phyloP scores from a whole-genome alignment of 2,113 vertebrate genomes.

The Halichoerus grypus region DNA sequence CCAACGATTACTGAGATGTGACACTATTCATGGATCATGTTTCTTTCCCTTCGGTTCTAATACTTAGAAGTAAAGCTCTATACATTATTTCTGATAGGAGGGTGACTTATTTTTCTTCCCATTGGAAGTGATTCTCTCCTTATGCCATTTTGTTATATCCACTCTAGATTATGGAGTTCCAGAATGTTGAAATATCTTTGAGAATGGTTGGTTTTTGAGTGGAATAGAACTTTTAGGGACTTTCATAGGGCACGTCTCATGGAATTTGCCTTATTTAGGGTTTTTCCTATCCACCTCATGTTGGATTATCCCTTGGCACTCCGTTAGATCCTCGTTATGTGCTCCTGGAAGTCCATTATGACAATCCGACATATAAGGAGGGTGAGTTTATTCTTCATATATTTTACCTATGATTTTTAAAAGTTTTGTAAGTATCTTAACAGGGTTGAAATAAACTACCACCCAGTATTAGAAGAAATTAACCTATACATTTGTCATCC shows the following conservation, averaged over 20 bases:
- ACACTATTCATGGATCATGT: too few species aligned
- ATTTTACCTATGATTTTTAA: not conserved
- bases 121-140: not conserved
- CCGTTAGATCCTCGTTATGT: constrained; percentile 90
- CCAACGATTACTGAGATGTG: not conserved
- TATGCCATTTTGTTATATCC: not conserved
- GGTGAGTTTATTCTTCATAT: constrained; percentile 84
- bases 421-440: not conserved
- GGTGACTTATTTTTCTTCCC: not conserved
- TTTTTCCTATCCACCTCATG: constrained; percentile 92
- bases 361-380: constrained; percentile 91
- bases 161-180: not conserved
- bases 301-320: constrained; percentile 92
- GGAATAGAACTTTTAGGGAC: not conserved
- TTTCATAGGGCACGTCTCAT: not conserved
- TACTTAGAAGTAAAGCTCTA: not conserved
- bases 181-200: not conserved
- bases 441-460: constrained; percentile 40
- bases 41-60: accelerated
- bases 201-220: not conserved
- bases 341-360: constrained; percentile 93
- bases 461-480: not conserved
- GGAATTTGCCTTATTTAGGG: constrained; percentile 85
- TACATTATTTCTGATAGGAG: not conserved
- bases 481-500: not conserved